Conservation (phyloP, 2,888 invertebrate genomes). For the Epirrhoe alternata region DNA sequence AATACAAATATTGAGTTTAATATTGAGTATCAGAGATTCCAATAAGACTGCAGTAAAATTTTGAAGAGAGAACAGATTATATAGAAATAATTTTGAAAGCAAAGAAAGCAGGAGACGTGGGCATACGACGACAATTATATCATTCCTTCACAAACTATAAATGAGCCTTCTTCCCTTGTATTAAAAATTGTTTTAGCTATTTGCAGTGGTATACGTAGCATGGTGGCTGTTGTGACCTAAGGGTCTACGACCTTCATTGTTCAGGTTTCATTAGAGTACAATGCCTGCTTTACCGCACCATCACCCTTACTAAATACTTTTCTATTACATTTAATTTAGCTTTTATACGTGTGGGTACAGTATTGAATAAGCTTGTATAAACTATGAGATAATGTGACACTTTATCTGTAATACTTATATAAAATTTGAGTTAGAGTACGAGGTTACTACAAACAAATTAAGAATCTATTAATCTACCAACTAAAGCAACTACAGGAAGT, state of each 20-base stretch:
- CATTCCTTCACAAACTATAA: conserved; percentile 38
- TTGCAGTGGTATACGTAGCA: conserved; percentile 48
- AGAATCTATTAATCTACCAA: no score
- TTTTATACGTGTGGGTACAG: background rate
- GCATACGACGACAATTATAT: conserved; percentile 33
- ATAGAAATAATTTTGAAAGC: conserved; percentile 40
- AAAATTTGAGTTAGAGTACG: no score
- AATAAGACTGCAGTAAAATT: conserved; percentile 28
- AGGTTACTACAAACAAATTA: no score
- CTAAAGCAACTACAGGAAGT: background rate
- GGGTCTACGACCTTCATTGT: conserved; percentile 81
- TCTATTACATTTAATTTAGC: conserved; percentile 20
- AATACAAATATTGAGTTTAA: background rate
- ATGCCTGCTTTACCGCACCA: conserved; percentile 59
- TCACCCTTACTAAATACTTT: conserved; percentile 47
- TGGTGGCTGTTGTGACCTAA: conserved; percentile 71
- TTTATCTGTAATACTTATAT: no score
- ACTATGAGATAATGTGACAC: background rate
- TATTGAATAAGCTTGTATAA: background rate
- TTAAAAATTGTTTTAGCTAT: conserved; percentile 50
- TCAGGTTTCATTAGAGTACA: conserved; percentile 75
- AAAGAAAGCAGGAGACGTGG: conserved; percentile 45
- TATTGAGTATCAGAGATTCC: background rate
- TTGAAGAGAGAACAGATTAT: conserved; percentile 31
- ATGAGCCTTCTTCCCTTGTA: conserved; percentile 41